These are phyloP conservation scores for Caenorhabditis doughertyi DNA, from an alignment of 2,888 invertebrate genomes.

Conservation along the genomic window DNA sequence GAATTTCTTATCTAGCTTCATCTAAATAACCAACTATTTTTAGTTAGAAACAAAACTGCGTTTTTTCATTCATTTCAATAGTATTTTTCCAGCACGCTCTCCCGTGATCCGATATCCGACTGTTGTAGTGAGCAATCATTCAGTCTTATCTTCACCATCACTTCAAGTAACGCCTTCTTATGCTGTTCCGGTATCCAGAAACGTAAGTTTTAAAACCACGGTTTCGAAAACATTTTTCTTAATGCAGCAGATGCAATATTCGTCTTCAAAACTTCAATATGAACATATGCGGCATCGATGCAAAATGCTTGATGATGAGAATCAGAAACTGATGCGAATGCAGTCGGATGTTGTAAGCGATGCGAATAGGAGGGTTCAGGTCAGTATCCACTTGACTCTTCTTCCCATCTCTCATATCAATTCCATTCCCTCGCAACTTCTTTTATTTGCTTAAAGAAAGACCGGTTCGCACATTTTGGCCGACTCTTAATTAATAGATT, in stretches of 20 bases:
- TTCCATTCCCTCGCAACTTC: constrained; percentile 20
- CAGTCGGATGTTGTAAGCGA: constrained; percentile 76
- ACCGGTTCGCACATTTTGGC: constrained; percentile 37
- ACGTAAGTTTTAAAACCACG: constrained; percentile 23
- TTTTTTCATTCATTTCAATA: not conserved
- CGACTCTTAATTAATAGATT: constrained; percentile 21
- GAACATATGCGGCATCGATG: constrained; percentile 70
- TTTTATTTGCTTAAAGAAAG: constrained; percentile 24
- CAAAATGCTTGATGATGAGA: constrained; percentile 75
- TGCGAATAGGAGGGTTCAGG: constrained; percentile 76
- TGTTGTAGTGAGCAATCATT: constrained; percentile 56
- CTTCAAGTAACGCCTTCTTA: constrained; percentile 44
- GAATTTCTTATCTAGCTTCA: too few relatives aligned
- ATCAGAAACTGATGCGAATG: constrained; percentile 76
- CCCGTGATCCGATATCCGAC: constrained; percentile 69
- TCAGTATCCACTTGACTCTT: constrained; percentile 55
- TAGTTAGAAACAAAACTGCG: too few relatives aligned
- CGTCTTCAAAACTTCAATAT: constrained; percentile 64
- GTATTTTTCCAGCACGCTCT: constrained; percentile 58
- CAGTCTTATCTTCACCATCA: constrained; percentile 15
- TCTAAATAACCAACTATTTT: too few relatives aligned
- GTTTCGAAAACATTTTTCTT: not conserved
- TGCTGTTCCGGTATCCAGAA: constrained; percentile 57
- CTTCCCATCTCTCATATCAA: constrained; percentile 42
- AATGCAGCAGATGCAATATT: constrained; percentile 66